Evolutionary conservation across 2,797 vertebrate genomes (phyloP).

Genomic region (Taeniopygia guttata): DNA sequence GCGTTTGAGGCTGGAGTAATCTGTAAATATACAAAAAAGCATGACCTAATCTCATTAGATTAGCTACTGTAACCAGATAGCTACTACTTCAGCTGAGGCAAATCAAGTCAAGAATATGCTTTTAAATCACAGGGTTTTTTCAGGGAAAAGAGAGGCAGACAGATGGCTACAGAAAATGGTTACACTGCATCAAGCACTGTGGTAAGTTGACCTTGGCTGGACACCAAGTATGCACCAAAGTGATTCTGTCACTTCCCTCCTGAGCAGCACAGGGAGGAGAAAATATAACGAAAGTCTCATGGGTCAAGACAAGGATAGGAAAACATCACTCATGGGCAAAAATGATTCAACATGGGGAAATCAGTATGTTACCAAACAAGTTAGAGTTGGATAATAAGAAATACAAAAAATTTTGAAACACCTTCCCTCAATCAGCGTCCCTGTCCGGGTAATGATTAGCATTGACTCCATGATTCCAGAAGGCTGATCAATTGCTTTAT

Average conservation of each 20-base stretch:
- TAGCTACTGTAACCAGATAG: background rate
- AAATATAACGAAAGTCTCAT: fast-evolving
- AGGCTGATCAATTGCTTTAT: no score
- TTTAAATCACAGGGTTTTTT: background rate
- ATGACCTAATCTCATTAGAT: background rate
- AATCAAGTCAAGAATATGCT: background rate
- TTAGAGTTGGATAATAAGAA: background rate
- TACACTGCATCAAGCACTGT: background rate
- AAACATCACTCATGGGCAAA: background rate
- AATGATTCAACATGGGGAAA: background rate
- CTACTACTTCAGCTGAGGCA: background rate
- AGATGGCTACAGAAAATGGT: background rate
- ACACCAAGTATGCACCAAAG: background rate
- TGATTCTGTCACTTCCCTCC: background rate
- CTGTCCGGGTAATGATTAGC: no score
- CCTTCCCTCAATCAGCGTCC: background rate
- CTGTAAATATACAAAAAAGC: background rate
- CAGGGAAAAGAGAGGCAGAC: background rate
- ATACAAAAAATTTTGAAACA: background rate
- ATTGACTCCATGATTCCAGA: no score
- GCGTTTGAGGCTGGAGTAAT: background rate
- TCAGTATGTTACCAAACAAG: background rate
- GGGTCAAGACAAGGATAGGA: background rate
- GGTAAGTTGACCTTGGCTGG: background rate
- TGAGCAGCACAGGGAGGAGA: background rate